These are phyloP conservation scores for Pandemis cinnamomeana DNA, from an alignment of 2,888 invertebrate genomes.

Conservation along the genomic window DNA sequence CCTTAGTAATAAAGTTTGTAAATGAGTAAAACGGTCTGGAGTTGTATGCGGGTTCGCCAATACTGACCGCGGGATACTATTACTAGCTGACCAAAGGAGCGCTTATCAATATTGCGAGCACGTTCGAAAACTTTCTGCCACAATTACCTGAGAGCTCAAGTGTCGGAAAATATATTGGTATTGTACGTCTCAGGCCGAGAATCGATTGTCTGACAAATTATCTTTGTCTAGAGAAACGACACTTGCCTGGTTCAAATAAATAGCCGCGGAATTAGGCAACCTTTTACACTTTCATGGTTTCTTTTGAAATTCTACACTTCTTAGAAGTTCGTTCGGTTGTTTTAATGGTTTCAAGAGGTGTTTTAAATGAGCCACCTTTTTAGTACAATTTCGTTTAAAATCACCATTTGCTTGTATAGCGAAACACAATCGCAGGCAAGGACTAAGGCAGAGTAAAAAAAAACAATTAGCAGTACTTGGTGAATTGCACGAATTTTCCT, in stretches of 20 bases:
- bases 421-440: neutral
- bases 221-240: conserved; percentile 44
- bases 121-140: conserved; percentile 82
- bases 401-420: neutral
- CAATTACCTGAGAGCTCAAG: conserved; percentile 84
- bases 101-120: conserved; percentile 78
- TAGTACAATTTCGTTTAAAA: neutral
- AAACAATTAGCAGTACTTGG: no score
- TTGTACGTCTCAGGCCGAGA: conserved; percentile 71
- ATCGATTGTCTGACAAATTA: conserved; percentile 65
- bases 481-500: no score
- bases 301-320: neutral
- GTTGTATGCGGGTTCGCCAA: conserved; percentile 30
- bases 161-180: conserved; percentile 84
- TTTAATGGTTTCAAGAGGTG: neutral
- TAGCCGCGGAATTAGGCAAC: neutral
- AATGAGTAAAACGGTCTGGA: conserved; percentile 24
- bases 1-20: conserved; percentile 24
- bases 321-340: neutral
- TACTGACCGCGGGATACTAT: conserved; percentile 38
- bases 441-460: no score
- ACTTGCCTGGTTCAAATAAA: neutral
- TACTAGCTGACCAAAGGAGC: conserved; percentile 47
- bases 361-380: neutral
- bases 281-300: neutral